phyloP scores from a whole-genome alignment of 2,113 vertebrate species.

The Serinus canaria region DNA sequence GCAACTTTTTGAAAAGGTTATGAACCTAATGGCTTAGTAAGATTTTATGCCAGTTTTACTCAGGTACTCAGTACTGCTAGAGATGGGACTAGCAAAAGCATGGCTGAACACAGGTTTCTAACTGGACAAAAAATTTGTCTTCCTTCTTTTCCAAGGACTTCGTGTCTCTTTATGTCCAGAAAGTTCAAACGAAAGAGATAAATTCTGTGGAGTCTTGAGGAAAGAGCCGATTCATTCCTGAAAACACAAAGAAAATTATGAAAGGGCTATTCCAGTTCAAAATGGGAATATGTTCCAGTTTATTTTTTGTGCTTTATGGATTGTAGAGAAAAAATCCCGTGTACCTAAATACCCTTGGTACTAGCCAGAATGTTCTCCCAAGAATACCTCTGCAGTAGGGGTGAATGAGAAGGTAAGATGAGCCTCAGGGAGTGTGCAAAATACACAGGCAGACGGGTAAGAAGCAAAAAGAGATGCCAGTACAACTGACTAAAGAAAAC shows the following conservation, averaged over 20 bases:
- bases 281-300: not conserved
- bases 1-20: not conserved
- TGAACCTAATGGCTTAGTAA: not conserved
- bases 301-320: not conserved
- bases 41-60: not conserved
- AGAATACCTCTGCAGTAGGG: not conserved
- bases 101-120: not conserved
- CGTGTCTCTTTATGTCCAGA: not conserved
- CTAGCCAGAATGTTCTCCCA: not conserved
- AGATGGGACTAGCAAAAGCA: not conserved
- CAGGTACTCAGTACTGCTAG: not conserved
- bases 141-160: not conserved
- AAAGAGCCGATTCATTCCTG: not conserved
- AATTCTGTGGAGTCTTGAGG: not conserved
- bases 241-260: not conserved
- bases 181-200: not conserved
- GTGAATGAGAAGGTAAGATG: constrained; percentile 8
- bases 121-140: not conserved
- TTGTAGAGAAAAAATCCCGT: not conserved
- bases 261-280: not conserved
- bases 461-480: not conserved
- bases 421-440: not conserved
- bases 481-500: not conserved
- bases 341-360: not conserved
- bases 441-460: not conserved